These are phyloP conservation scores for Drosophila takahashii DNA, from an alignment of 1,140 invertebrate genomes.

Conservation along the genomic window DNA sequence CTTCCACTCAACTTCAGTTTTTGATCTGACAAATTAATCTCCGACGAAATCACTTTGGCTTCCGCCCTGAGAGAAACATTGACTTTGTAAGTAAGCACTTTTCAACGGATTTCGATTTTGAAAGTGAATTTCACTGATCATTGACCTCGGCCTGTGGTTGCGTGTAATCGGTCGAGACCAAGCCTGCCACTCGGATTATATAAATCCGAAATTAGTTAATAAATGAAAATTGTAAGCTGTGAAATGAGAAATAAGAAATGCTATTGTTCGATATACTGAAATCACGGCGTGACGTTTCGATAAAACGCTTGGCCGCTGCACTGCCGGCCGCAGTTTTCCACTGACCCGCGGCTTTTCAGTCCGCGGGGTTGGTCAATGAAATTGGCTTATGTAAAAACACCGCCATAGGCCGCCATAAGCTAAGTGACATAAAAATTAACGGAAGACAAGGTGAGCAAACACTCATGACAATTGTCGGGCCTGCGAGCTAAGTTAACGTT, in stretches of 20 bases:
- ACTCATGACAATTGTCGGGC: conserved; percentile 12
- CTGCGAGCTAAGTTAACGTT: background rate
- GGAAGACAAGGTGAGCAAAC: conserved; percentile 39
- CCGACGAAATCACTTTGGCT: conserved; percentile 44
- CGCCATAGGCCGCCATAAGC: conserved; percentile 14
- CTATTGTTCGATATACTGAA: conserved; percentile 68
- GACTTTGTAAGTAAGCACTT: conserved; percentile 52
- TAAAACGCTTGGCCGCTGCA: conserved; percentile 58
- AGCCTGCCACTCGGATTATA: conserved; percentile 71
- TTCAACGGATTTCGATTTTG: conserved; percentile 64
- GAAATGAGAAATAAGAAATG: conserved; percentile 59
- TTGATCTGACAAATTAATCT: conserved; percentile 66
- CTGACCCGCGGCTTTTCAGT: conserved; percentile 15
- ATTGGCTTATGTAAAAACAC: conserved; percentile 43
- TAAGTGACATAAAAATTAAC: conserved; percentile 38
- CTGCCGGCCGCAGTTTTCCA: conserved; percentile 56
- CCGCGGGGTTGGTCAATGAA: conserved; percentile 24
- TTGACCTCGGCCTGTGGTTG: conserved; percentile 79
- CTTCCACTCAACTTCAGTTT: conserved; percentile 24
- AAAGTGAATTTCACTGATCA: conserved; percentile 83
- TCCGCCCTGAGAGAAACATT: conserved; percentile 47
- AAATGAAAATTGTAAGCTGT: conserved; percentile 80
- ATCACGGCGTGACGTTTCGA: conserved; percentile 64
- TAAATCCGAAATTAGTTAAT: conserved; percentile 82
- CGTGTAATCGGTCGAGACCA: conserved; percentile 66